phyloP scores from a whole-genome alignment of 2,888 invertebrate genomes.

The Coelopa pilipes region DNA sequence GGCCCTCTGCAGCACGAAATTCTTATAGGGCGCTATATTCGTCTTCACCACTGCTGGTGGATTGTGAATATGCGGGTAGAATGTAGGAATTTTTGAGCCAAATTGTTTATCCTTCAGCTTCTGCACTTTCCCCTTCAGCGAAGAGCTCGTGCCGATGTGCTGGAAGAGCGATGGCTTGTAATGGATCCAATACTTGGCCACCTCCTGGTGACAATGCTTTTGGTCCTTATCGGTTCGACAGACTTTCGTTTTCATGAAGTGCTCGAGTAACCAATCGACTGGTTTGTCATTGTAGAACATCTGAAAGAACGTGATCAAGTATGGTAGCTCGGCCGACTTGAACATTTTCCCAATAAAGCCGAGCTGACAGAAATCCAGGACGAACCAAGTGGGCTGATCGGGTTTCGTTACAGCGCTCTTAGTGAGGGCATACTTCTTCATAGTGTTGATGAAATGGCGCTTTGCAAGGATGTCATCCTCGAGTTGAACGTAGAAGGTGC shows the following conservation, averaged over 20 bases:
- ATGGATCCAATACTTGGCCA: conserved; percentile 82
- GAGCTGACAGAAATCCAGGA: conserved; percentile 91
- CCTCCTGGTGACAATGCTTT: conserved; percentile 85
- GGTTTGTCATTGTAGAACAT: conserved; percentile 97
- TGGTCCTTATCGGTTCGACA: conserved; percentile 85
- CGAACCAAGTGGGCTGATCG: conserved; percentile 81
- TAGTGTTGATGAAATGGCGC: conserved; percentile 82
- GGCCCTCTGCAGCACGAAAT: conserved; percentile 81
- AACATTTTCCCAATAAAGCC: conserved; percentile 96
- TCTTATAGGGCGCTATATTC: conserved; percentile 82
- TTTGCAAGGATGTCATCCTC: conserved; percentile 95
- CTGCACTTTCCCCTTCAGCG: conserved; percentile 95
- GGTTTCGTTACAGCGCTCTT: conserved; percentile 71
- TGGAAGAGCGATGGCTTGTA: conserved; percentile 93
- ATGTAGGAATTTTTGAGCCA: conserved; percentile 79
- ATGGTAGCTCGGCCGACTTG: conserved; percentile 85
- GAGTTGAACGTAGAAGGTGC: conserved; percentile 87
- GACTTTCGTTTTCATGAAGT: conserved; percentile 88
- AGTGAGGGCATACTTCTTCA: conserved; percentile 84
- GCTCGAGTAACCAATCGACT: conserved; percentile 95
- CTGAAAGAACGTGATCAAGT: conserved; percentile 90
- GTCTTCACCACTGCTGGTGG: conserved; percentile 77
- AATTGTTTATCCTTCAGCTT: conserved; percentile 94
- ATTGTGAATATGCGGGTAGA: conserved; percentile 79
- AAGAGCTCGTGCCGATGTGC: conserved; percentile 95